Evolutionary conservation across 2,888 invertebrate species (phyloP).

Genomic region (Synanthedon tipuliformis): DNA sequence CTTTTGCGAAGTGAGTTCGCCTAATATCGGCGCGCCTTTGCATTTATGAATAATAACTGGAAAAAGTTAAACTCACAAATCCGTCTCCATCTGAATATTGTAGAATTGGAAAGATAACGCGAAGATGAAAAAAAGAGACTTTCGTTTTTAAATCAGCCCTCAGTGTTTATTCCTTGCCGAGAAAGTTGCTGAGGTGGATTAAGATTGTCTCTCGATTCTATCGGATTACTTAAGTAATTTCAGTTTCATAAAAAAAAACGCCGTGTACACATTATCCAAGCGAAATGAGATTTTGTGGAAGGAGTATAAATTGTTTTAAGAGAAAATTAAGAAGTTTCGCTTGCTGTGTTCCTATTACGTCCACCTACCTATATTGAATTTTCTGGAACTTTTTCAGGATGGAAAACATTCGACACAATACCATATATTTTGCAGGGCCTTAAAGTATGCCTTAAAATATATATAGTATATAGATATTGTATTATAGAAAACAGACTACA

Average conservation of each 20-base stretch:
- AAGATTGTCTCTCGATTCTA: constrained; percentile 23
- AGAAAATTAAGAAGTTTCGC: no score
- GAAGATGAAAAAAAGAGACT: constrained; percentile 33
- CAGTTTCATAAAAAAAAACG: constrained; percentile 6
- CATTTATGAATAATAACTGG: constrained; percentile 66
- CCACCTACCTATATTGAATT: no score
- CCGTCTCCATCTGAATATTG: constrained; percentile 53
- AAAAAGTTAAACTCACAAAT: constrained; percentile 59
- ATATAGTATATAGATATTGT: no score
- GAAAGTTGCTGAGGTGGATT: constrained; percentile 36
- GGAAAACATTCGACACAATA: no score
- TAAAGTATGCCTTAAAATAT: no score
- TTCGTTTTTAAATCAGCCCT: constrained; percentile 17
- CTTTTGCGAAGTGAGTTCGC: constrained; percentile 43
- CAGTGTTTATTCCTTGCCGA: constrained; percentile 31
- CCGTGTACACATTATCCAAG: not conserved
- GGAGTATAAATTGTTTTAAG: not conserved
- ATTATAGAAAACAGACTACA: no score
- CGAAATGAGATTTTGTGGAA: constrained; percentile 11
- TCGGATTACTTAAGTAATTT: constrained; percentile 18
- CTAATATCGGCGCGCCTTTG: constrained; percentile 57
- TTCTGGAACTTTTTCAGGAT: no score
- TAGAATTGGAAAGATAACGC: constrained; percentile 49
- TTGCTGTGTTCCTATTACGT: no score
- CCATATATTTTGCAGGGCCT: no score